Conservation (phyloP, 2,797 vertebrate genomes). For the Scomberomorus guttatus region DNA sequence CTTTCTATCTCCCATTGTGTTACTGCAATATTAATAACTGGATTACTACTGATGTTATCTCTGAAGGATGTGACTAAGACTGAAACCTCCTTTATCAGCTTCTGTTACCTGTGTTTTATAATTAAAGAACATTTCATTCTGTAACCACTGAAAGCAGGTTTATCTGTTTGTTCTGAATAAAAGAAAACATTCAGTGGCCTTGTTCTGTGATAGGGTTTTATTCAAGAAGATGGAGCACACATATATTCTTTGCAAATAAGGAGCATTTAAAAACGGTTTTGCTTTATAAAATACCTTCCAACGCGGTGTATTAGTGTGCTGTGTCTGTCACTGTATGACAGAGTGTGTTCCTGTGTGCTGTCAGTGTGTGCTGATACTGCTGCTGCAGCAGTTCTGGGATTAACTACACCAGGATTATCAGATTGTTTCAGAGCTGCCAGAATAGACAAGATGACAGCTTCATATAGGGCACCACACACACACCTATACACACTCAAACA, state of each 20-base stretch:
- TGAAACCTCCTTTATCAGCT: not conserved
- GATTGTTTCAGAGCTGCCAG: slow-evolving; percentile 81
- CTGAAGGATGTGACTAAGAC: not conserved
- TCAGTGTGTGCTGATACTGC: slow-evolving; percentile 61
- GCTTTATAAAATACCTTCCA: slow-evolving; percentile 35
- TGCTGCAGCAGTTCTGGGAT: slow-evolving; percentile 82
- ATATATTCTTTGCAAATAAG: slow-evolving; percentile 42
- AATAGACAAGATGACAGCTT: slow-evolving; percentile 79
- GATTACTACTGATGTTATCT: not conserved
- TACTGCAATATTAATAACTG: not conserved
- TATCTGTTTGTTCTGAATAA: slow-evolving; percentile 17
- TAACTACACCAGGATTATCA: slow-evolving; percentile 84
- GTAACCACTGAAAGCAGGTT: not conserved
- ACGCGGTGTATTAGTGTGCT: slow-evolving; percentile 26
- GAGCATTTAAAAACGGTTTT: slow-evolving; percentile 48
- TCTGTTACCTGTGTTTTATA: not conserved
- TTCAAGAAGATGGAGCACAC: slow-evolving; percentile 66
- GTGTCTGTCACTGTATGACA: slow-evolving; percentile 22
- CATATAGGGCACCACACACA: slow-evolving; percentile 73
- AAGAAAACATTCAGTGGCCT: slow-evolving; percentile 63
- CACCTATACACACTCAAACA: slow-evolving; percentile 38
- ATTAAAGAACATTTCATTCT: not conserved
- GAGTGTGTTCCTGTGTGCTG: slow-evolving; percentile 47
- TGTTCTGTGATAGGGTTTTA: slow-evolving; percentile 69
- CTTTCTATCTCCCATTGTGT: not conserved